Evolutionary conservation across 2,113 vertebrate species (phyloP).

Genomic region (Siniperca chuatsi): DNA sequence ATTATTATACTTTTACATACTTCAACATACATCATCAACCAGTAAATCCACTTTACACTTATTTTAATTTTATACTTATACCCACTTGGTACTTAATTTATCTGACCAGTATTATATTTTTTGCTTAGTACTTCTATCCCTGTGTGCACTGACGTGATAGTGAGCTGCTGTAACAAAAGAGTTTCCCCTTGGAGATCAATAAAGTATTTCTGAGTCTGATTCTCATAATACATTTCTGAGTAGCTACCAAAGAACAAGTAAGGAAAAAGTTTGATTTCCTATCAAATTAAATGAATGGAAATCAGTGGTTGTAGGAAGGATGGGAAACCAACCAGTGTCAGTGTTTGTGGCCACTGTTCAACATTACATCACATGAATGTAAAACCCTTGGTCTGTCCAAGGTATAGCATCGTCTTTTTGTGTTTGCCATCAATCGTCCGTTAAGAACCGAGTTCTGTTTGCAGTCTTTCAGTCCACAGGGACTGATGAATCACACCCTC

Average conservation of each 20-base stretch:
- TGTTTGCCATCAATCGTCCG: slow-evolving; percentile 19
- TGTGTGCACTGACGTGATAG: too few species aligned
- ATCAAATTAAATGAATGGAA: not conserved
- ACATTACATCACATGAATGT: not conserved
- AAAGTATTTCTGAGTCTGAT: too few species aligned
- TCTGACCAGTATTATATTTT: too few species aligned
- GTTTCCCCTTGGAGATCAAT: too few species aligned
- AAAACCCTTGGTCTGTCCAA: not conserved
- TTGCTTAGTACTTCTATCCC: too few species aligned
- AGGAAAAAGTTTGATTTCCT: not conserved
- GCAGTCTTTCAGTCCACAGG: slow-evolving; percentile 2
- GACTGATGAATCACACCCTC: slow-evolving; percentile 42
- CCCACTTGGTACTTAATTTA: too few species aligned
- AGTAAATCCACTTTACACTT: too few species aligned
- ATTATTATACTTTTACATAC: too few species aligned
- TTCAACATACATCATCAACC: too few species aligned
- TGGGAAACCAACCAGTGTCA: not conserved
- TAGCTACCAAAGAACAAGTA: not conserved
- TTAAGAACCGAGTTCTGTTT: not conserved
- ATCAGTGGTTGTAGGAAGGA: not conserved
- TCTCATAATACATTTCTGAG: not conserved
- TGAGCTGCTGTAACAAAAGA: too few species aligned
- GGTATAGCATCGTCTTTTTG: not conserved
- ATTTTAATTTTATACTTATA: too few species aligned
- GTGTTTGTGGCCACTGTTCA: not conserved